A percentile compares a stretch with the other conserved stretches of the same genome.
Conservation (phyloP, 2,113 vertebrate genomes). For the Aptenodytes forsteri region DNA sequence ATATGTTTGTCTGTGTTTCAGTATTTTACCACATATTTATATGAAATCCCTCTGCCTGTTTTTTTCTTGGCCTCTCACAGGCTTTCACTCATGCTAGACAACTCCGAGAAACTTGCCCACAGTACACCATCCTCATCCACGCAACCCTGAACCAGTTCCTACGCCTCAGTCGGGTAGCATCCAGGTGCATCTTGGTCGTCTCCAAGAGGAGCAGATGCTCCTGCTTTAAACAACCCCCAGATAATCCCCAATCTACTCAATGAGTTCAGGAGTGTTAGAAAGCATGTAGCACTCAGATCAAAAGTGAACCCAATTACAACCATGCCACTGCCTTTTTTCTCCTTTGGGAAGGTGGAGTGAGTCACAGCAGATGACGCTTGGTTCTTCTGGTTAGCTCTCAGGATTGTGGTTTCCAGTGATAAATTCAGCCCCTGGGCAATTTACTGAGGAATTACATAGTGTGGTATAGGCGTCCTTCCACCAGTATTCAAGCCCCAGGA, state of each 20-base stretch:
- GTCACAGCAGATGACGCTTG: not conserved
- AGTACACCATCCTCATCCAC: not conserved
- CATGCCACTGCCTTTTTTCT: not conserved
- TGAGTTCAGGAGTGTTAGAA: not conserved
- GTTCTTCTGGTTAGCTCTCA: not conserved
- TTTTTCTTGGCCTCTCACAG: not conserved
- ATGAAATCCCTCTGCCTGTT: not conserved
- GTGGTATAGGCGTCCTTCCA: not conserved
- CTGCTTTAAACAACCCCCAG: not conserved
- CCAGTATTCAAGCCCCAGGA: conserved; percentile 20
- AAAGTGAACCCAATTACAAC: not conserved
- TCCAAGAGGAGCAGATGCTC: not conserved
- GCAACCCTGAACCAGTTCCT: not conserved
- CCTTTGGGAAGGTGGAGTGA: not conserved
- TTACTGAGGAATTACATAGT: not conserved
- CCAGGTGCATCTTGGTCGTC: not conserved
- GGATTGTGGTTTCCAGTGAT: not conserved
- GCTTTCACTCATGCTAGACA: not conserved
- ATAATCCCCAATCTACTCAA: not conserved
- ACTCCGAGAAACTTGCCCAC: not conserved
- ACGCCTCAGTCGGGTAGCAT: not conserved
- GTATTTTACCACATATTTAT: conserved; percentile 4
- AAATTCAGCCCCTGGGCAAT: conserved; percentile 26
- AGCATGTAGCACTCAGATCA: not conserved
- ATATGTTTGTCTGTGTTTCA: conserved; percentile 32